Base-by-base conservation (phyloP, 2,888 invertebrate genomes). In the Eledona agricola region DNA sequence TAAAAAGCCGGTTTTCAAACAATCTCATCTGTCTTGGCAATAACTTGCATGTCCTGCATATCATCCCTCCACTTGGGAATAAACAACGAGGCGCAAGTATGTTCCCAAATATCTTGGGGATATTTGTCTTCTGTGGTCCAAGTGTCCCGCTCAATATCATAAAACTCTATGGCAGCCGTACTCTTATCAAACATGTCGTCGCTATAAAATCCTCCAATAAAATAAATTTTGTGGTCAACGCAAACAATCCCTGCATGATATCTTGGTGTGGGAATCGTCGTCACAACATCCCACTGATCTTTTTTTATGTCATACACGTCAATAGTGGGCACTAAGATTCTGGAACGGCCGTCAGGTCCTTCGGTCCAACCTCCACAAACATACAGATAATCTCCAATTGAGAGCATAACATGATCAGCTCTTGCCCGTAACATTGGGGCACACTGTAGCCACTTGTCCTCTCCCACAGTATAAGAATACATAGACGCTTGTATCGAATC, bases 71-170 rank as follows among this genome's bases (percentile, higher is more conserved):
- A 71, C 40, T 81, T 81, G 26, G 88, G 88, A 61, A 88, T 81
- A 70, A 84, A 87, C 46, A 88, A 75, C 15, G 83, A 80, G 31
- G 83, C 85, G 67, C 85, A 84, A 1, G 82, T 81, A 63, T 87
- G 87, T 67, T 88, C 88, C 88, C 88, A 88, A 50, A 86, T 81
- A 64, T 86, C 84, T 63, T 84, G 83, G 0, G 85, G 83, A 67
- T 85, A 83, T 55, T 83, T 80, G 59, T 82, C 81, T n/a, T 81
- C 81, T 4, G 80, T 80, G 3, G 79, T 80, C 87, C 88, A 88
- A 6, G 75, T 71, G 57, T 81, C 79, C 0, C 75, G 81, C 17
- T 80, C 80, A 57, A 87, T 73, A 70, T 88, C 83, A 67, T 84
- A 87, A 57, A 81, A 83, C 69, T 87, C 87, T 5, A 88, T 83